These are phyloP conservation scores for Tupiocoris notatus DNA, from an alignment of 2,888 invertebrate species.

Conservation along the genomic window DNA sequence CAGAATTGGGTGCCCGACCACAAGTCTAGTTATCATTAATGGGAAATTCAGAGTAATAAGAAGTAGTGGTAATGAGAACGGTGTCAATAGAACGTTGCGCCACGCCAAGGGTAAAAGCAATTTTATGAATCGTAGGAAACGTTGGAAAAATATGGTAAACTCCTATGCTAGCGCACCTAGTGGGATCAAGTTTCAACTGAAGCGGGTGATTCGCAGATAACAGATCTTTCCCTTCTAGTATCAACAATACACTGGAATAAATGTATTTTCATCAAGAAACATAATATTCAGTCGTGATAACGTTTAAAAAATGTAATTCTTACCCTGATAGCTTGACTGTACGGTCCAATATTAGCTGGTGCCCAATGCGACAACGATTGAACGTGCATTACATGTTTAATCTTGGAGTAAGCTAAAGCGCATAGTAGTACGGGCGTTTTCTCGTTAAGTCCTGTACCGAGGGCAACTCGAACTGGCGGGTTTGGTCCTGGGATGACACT, in stretches of 20 bases:
- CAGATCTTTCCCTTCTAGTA: too few species aligned
- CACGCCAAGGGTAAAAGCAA: too few species aligned
- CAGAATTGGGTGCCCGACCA: too few species aligned
- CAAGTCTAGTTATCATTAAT: too few species aligned
- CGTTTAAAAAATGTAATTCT: slow-evolving; percentile 49
- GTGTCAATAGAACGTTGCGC: too few species aligned
- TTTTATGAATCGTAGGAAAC: too few species aligned
- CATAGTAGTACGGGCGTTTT: slow-evolving; percentile 75
- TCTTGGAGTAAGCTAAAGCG: slow-evolving; percentile 63
- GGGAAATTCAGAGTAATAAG: too few species aligned
- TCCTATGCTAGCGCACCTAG: too few species aligned
- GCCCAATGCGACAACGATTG: slow-evolving; percentile 97
- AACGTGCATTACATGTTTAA: slow-evolving; percentile 78
- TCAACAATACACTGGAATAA: not conserved
- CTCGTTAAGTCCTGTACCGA: slow-evolving; percentile 71
- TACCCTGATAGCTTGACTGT: slow-evolving; percentile 88
- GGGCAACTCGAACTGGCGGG: slow-evolving; percentile 84
- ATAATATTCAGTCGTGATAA: not conserved
- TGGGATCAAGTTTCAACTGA: too few species aligned
- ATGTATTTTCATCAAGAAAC: not conserved
- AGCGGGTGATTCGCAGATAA: too few species aligned
- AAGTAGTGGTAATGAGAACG: too few species aligned
- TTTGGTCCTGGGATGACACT: slow-evolving; percentile 70
- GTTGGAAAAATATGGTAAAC: too few species aligned
- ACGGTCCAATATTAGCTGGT: slow-evolving; percentile 95